Evolutionary conservation across 1,140 invertebrate genomes (phyloP).

Genomic region (Papilio machaon): DNA sequence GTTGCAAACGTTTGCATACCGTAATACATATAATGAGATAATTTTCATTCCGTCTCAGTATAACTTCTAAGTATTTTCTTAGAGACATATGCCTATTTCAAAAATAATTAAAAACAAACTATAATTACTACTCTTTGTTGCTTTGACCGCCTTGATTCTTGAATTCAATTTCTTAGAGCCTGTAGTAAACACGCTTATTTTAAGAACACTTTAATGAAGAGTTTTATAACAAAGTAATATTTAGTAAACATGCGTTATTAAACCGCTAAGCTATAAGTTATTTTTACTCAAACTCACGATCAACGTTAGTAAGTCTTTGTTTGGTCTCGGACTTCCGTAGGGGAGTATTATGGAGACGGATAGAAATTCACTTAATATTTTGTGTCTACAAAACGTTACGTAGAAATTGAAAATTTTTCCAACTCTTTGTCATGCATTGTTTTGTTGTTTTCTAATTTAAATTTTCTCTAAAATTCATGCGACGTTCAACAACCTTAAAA

Average conservation of each 20-base stretch:
- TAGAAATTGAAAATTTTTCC: too few species aligned
- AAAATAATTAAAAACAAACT: too few species aligned
- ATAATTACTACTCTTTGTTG: too few species aligned
- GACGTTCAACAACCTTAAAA: too few species aligned
- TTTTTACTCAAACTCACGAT: conserved; percentile 4
- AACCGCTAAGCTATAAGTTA: conserved; percentile 8
- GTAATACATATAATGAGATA: not conserved
- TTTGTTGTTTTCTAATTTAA: too few species aligned
- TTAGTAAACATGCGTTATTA: not conserved
- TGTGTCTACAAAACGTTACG: not conserved
- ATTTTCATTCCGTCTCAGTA: not conserved
- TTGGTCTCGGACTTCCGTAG: conserved; percentile 22
- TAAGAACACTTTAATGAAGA: not conserved
- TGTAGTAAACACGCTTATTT: not conserved
- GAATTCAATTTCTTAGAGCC: too few species aligned
- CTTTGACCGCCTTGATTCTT: too few species aligned
- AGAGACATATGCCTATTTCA: not conserved
- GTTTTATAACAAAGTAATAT: conserved; percentile 6
- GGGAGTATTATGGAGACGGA: conserved; percentile 2
- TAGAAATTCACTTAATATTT: conserved; percentile 5
- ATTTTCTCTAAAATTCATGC: too few species aligned
- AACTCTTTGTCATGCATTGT: too few species aligned
- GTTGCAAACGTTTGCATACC: not conserved
- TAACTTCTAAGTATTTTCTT: not conserved
- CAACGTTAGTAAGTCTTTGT: not conserved